phyloP scores from a whole-genome alignment of 2,888 invertebrate genomes.

The Asteroscopus sphinx region DNA sequence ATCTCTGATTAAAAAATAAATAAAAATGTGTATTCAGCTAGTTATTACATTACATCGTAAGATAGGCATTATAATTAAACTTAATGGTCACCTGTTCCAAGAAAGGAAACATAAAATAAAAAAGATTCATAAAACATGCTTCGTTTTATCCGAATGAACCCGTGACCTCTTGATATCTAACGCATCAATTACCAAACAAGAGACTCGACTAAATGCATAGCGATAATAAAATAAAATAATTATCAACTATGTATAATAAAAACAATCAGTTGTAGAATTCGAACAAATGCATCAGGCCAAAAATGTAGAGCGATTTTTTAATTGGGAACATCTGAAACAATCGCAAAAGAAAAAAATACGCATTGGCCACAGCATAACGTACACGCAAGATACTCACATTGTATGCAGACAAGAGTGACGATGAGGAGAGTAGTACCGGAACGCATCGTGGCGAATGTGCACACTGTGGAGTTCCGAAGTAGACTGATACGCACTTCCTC shows the following conservation, averaged over 20 bases:
- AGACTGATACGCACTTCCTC: conserved; percentile 71
- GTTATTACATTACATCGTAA: no score
- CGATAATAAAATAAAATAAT: conserved; percentile 25
- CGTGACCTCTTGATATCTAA: conserved; percentile 55
- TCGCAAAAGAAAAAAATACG: conserved; percentile 38
- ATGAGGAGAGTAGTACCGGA: conserved; percentile 50
- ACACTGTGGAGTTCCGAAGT: conserved; percentile 57
- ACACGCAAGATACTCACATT: conserved; percentile 65
- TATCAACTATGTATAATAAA: no score
- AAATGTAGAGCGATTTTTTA: not conserved
- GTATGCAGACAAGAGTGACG: conserved; percentile 59
- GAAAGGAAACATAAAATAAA: conserved; percentile 11
- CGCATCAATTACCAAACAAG: conserved; percentile 44
- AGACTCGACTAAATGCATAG: conserved; percentile 36
- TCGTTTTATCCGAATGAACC: conserved; percentile 49
- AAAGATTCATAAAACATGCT: conserved; percentile 22
- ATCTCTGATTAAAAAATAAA: no score
- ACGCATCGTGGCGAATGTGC: conserved; percentile 53
- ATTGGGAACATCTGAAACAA: conserved; percentile 12
- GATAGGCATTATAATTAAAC: not conserved
- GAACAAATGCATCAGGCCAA: not conserved
- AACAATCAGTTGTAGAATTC: no score
- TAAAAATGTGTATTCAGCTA: no score
- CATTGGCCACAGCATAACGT: conserved; percentile 22
- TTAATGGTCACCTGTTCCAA: not conserved